Evolutionary conservation across 2,888 invertebrate genomes (phyloP).

Genomic region (Mylabris sibirica): DNA sequence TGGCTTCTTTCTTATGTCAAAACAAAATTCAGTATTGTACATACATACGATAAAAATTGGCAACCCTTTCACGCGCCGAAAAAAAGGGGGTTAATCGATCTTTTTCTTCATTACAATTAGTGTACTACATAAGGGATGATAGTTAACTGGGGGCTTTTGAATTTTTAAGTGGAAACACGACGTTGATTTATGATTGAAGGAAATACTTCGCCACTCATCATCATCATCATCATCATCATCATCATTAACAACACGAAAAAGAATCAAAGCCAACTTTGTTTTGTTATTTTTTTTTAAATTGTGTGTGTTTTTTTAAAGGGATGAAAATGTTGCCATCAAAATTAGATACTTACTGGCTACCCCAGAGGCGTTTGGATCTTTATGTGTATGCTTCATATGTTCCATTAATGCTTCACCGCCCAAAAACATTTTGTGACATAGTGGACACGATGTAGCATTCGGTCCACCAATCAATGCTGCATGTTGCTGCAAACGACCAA

Average conservation of each 20-base stretch:
- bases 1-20: constrained; percentile 17
- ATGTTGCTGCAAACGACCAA: constrained; percentile 96
- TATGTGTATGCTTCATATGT: constrained; percentile 95
- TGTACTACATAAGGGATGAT: not conserved
- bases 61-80: too few species aligned
- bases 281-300: not conserved
- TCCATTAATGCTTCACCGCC: constrained; percentile 93
- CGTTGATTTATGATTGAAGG: constrained; percentile 50
- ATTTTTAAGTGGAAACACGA: constrained; percentile 54
- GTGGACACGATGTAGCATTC: constrained; percentile 89
- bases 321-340: constrained; percentile 29
- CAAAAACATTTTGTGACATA: constrained; percentile 94
- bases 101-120: not conserved
- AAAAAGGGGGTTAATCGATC: not conserved
- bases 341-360: constrained; percentile 82
- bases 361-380: constrained; percentile 88
- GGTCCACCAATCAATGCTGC: constrained; percentile 92
- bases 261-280: not conserved
- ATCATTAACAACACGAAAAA: not conserved
- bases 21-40: too few species aligned
- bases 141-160: constrained; percentile 31
- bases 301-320: not conserved
- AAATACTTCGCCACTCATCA: constrained; percentile 11
- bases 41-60: too few species aligned
- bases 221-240: not conserved